Conservation (phyloP, 2,888 invertebrate species). For the Argyra leucocephala region DNA sequence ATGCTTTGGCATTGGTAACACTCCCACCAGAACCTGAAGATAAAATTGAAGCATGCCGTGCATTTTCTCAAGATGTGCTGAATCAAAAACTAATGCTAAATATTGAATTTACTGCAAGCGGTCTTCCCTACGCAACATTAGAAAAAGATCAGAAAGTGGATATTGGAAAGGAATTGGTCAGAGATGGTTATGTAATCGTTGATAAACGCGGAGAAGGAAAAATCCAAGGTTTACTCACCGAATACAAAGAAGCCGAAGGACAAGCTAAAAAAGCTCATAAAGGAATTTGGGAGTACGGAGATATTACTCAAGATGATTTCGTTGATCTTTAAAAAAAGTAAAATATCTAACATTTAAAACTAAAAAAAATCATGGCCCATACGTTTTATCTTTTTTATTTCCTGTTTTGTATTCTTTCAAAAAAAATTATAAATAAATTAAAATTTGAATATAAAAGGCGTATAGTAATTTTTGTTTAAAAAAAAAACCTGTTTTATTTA, state of each 20-base stretch:
- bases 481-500: slow-evolving; percentile 14
- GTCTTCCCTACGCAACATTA: slow-evolving; percentile 38
- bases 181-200: slow-evolving; percentile 75
- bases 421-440: slow-evolving; percentile 9
- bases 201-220: slow-evolving; percentile 73
- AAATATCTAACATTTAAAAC: not conserved
- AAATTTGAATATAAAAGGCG: slow-evolving; percentile 10
- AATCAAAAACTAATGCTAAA: slow-evolving; percentile 74
- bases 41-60: slow-evolving; percentile 60
- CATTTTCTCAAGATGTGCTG: slow-evolving; percentile 53
- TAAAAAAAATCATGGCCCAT: not conserved
- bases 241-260: slow-evolving; percentile 78
- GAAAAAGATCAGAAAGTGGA: slow-evolving; percentile 39
- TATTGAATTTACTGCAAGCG: slow-evolving; percentile 58
- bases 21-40: slow-evolving; percentile 84
- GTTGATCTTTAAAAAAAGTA: slow-evolving; percentile 27
- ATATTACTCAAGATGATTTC: slow-evolving; percentile 55
- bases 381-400: slow-evolving; percentile 8
- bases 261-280: slow-evolving; percentile 75
- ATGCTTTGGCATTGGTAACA: slow-evolving; percentile 69
- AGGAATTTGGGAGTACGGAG: slow-evolving; percentile 98
- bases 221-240: slow-evolving; percentile 64
- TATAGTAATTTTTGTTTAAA: slow-evolving; percentile 9
- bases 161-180: slow-evolving; percentile 66
- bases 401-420: not conserved